Evolutionary conservation across 2,113 vertebrate species (phyloP), one percentile per base, ranked within the genome.

Genomic region (Penelope pileata): DNA sequence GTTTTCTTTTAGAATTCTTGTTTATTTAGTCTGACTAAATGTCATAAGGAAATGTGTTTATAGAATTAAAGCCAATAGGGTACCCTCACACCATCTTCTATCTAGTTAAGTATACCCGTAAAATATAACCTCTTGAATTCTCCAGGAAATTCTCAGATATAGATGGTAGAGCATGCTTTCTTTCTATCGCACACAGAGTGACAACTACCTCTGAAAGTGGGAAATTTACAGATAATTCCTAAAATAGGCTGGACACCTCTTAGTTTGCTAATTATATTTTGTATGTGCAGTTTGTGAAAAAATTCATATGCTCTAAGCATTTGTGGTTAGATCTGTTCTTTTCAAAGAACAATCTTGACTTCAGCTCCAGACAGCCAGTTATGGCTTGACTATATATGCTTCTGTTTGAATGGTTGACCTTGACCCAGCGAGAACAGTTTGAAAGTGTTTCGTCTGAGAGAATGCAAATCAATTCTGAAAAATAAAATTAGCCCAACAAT

Each of bases 281-380:
- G 9, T 1, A 26, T 34, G 16, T 17, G 15, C 1, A 48, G 3
- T 26, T 13, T 48, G 19, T 63, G 38, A 54, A 69, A n/a, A 89
- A 64, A 36, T n/a, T 83, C 4, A 2, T 2, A 3, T 45, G 8
- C 6, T 12, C 17, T n/a, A 32, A 58, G 2, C 4, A 14, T 40
- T 66, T 81, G 5, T 47, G 26, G 4, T 62, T 67, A 32, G 5
- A 12, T 32, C 12, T 69, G 10, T 14, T 51, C 8, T 56, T 91
- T 84, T 45, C 18, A 59, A 74, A 74, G 19, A 36, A 38, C 53
- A 53, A 32, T 66, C 15, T 58, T 81, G 60, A 56, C 18, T 27
- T 68, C 47, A 79, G 7, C 16, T 75, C 87, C 42, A 62, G 50
- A 51, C 5, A 54, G 8, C 27, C 22, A 9, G 5, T 50, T 58